phyloP scores from a whole-genome alignment of 2,113 vertebrate genomes.

The Engraulis encrasicolus region DNA sequence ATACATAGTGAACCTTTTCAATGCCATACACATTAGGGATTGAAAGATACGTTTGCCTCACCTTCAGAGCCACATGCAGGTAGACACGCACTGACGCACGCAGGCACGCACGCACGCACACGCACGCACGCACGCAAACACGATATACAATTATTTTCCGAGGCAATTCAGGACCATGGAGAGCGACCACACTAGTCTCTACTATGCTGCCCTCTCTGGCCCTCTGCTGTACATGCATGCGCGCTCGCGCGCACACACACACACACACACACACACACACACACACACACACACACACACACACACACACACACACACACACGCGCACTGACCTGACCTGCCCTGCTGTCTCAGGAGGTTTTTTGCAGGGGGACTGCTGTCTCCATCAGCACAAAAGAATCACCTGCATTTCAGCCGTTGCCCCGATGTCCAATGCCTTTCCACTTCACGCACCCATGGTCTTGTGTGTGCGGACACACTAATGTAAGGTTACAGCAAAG shows the following conservation, averaged over 20 bases:
- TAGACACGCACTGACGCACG: too few species aligned
- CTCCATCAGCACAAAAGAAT: not conserved
- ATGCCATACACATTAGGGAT: too few species aligned
- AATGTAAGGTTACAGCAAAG: not conserved
- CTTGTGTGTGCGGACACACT: not conserved
- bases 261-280: not conserved
- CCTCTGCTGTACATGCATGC: not conserved
- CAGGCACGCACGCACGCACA: too few species aligned
- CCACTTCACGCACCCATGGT: not conserved
- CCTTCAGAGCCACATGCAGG: too few species aligned
- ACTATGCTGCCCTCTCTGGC: not conserved
- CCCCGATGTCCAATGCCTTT: not conserved
- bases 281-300: not conserved
- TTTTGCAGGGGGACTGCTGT: not conserved
- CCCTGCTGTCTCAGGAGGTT: not conserved
- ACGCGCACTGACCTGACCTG: not conserved
- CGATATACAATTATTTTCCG: not conserved
- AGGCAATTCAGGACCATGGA: slow-evolving; percentile 24
- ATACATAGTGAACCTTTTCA: too few species aligned
- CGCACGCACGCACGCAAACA: too few species aligned
- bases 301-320: not conserved
- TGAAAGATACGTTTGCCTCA: too few species aligned
- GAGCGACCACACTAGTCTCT: not conserved
- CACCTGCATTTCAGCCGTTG: not conserved
- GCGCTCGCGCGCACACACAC: too few species aligned